Percentiles rank a stretch among this genome's conserved stretches.
These are phyloP conservation scores for Amphiprion ocellaris DNA, from an alignment of 2,113 vertebrate genomes.

Conservation along the genomic window DNA sequence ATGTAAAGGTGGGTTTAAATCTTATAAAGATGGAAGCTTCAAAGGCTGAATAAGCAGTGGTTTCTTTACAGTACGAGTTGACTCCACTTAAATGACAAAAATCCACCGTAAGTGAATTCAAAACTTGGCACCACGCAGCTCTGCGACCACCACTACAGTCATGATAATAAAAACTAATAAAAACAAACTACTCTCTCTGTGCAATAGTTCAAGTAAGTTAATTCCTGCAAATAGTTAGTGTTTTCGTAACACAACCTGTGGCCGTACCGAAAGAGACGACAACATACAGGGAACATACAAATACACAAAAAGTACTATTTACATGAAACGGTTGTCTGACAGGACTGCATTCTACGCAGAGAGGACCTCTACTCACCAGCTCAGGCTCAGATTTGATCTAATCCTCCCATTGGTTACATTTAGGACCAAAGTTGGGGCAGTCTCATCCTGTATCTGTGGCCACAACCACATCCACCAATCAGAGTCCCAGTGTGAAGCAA, in stretches of 20 bases:
- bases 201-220: constrained; percentile 84
- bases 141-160: constrained; percentile 51
- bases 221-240: constrained; percentile 77
- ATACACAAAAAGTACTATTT: constrained; percentile 76
- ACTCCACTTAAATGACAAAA: constrained; percentile 49
- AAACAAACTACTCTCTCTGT: constrained; percentile 73
- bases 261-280: constrained; percentile 61
- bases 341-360: constrained; percentile 59
- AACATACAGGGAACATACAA: constrained; percentile 70
- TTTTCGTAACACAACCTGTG: constrained; percentile 77
- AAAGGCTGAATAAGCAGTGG: constrained; percentile 61
- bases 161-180: constrained; percentile 51
- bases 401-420: constrained; percentile 70
- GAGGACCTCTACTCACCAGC: constrained; percentile 76
- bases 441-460: constrained; percentile 58
- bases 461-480: constrained; percentile 56
- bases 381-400: constrained; percentile 71
- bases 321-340: constrained; percentile 59
- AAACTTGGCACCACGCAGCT: constrained; percentile 62
- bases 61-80: constrained; percentile 55
- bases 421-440: constrained; percentile 60
- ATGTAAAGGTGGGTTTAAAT: constrained; percentile 65
- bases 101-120: constrained; percentile 43
- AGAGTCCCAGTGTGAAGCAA: constrained; percentile 57
- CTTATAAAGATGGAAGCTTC: constrained; percentile 64